Evolutionary conservation across 2,797 vertebrate genomes (phyloP).

Genomic region (Lithobates pipiens): DNA sequence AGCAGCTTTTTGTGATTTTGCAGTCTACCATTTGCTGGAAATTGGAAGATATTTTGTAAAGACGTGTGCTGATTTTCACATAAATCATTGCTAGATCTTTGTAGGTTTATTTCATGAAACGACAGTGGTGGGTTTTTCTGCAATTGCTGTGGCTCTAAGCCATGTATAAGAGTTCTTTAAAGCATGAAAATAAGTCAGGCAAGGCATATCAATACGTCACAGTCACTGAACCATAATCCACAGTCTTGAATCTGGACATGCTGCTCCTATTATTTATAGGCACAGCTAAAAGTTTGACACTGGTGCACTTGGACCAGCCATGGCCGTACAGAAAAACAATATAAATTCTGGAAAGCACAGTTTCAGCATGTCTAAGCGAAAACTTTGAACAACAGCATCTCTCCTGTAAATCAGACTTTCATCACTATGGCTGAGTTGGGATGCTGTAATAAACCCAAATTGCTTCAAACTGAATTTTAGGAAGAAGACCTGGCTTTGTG

Average conservation of each 20-base stretch:
- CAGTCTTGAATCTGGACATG: conserved; percentile 32
- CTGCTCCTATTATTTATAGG: conserved; percentile 28
- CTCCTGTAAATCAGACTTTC: conserved; percentile 7
- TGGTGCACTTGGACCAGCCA: conserved; percentile 18
- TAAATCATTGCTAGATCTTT: conserved; percentile 47
- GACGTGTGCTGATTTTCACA: conserved; percentile 46
- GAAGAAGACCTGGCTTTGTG: neutral
- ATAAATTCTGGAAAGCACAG: conserved; percentile 17
- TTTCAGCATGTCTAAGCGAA: conserved; percentile 12
- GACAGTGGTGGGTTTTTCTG: conserved; percentile 25
- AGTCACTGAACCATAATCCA: conserved; percentile 45
- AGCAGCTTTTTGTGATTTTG: conserved; percentile 44
- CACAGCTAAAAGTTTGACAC: conserved; percentile 38
- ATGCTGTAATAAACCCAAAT: neutral
- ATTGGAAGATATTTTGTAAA: conserved; percentile 41
- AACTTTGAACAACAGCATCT: neutral
- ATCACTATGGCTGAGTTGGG: neutral
- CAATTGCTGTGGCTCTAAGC: conserved; percentile 47
- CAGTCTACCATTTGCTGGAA: conserved; percentile 40
- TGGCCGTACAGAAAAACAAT: neutral
- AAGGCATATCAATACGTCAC: conserved; percentile 51
- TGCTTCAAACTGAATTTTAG: neutral
- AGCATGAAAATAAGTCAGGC: conserved; percentile 57
- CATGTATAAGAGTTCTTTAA: conserved; percentile 42
- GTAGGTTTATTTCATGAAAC: conserved; percentile 44